Evolutionary conservation across 2,113 vertebrate species (phyloP).

Genomic region (Anarhynchus alexandrinus): DNA sequence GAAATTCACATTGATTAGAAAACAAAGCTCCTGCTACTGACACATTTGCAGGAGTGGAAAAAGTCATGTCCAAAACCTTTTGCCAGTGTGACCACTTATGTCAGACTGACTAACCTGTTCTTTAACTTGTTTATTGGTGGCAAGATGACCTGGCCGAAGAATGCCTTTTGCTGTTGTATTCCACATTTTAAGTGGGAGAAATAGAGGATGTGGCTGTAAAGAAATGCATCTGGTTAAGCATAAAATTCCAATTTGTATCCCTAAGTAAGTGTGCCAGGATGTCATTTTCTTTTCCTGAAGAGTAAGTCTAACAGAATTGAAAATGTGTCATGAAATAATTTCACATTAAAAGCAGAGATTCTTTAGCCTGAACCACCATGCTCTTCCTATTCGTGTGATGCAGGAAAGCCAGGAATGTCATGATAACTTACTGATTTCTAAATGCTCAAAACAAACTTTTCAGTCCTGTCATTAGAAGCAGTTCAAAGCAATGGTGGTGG

Average conservation of each 20-base stretch:
- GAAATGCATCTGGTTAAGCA: neutral
- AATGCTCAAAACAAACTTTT: neutral
- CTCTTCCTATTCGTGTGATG: rapidly evolving
- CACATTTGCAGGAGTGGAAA: neutral
- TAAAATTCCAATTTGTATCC: neutral
- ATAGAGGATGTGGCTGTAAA: neutral
- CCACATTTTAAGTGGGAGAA: neutral
- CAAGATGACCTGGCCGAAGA: neutral
- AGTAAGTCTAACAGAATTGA: neutral
- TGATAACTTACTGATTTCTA: neutral
- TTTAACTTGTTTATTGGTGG: neutral
- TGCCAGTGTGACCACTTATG: neutral
- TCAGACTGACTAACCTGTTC: neutral
- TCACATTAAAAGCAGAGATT: neutral
- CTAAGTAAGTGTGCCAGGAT: neutral
- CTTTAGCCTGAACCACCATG: neutral
- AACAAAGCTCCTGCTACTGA: neutral
- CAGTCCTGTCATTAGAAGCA: neutral
- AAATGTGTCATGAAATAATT: neutral
- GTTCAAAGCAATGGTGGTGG: neutral
- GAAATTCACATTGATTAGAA: neutral
- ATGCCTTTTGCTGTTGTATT: neutral
- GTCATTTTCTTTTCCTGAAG: neutral
- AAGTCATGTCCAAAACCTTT: neutral
- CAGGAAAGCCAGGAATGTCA: neutral